Conservation (phyloP, 2,797 vertebrate genomes). For the Scleropages formosus region DNA sequence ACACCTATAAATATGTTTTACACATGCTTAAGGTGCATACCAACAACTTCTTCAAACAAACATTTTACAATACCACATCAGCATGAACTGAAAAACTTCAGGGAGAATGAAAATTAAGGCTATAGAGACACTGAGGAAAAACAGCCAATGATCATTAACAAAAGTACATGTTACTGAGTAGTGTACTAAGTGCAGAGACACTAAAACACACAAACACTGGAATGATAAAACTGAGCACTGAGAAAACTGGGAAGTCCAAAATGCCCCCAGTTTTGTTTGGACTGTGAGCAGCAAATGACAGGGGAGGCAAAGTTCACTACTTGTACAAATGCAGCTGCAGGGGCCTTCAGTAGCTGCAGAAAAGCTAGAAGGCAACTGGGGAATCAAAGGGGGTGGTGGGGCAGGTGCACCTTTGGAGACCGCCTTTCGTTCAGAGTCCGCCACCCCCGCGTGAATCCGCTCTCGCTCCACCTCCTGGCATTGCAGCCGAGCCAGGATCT, state of each 20-base stretch:
- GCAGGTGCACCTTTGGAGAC: slow-evolving; percentile 72
- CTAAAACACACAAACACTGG: too few relatives aligned
- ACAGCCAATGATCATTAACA: too few relatives aligned
- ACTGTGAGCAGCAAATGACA: neutral
- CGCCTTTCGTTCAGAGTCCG: slow-evolving; percentile 76
- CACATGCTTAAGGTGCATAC: too few relatives aligned
- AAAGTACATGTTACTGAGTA: too few relatives aligned
- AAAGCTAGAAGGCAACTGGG: neutral
- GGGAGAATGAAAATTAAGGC: too few relatives aligned
- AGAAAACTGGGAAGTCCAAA: slow-evolving; percentile 4
- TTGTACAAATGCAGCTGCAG: neutral
- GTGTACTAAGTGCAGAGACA: too few relatives aligned
- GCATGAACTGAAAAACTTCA: too few relatives aligned
- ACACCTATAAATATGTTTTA: too few relatives aligned
- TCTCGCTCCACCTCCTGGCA: slow-evolving; percentile 77
- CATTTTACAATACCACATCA: too few relatives aligned
- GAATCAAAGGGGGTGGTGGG: neutral
- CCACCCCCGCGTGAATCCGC: slow-evolving; percentile 57
- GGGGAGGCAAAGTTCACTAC: neutral
- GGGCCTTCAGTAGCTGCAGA: slow-evolving; percentile 4
- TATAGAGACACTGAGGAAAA: too few relatives aligned
- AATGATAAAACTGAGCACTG: too few relatives aligned
- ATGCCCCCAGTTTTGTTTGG: neutral
- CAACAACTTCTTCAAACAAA: too few relatives aligned
- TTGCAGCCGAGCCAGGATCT: slow-evolving; percentile 73